Base-by-base conservation (phyloP, 2,888 invertebrate genomes). In the Drosophila maculinotata region DNA sequence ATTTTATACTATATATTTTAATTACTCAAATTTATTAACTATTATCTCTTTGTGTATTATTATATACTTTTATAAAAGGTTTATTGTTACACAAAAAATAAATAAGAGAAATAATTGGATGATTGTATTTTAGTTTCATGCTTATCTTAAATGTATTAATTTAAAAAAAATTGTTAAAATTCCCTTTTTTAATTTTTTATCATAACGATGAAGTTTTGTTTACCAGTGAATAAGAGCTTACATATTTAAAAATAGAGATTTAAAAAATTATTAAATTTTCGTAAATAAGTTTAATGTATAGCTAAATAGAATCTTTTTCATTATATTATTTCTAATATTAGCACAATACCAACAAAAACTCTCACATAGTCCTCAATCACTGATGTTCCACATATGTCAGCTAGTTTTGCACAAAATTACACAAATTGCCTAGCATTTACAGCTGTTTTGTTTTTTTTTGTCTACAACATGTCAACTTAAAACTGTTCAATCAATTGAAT, bases 401-500 rank as follows among this genome's bases (percentile, higher is more conserved):
- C 58, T 58, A 59, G 62, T 78, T 67, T 53, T 31, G 8, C 10
- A 20, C 15, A 36, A 49, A 58, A 79, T 69, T 56, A 48, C 35
- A 38, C 39, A 56, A 38, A 51, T 62, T 51, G 28, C 12, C 25
- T 2, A 30, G 14, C 48, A 51, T 73, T 60, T 59, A 38, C 14
- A 35, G 39, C 39, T 15, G n/a, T 41, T 41, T 63, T 30, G 28
- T 2, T 17, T 25, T 14, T 8, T 53, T 23, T 59, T 39, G 57
- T 56, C 51, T 41, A 47, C 39, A 51, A 57, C 44, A 49, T 76
- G 72, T 67, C 68, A 67, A 68, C 63, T 66, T 65, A 63, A 68
- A 58, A 58, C 30, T 45, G 66, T 62, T 76, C 59, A 72, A 63
- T 65, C 72, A 48, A 56, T 74, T 59, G 12, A 20, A 53, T 31